phyloP scores from a whole-genome alignment of 2,888 invertebrate genomes.

The Autographa gamma region DNA sequence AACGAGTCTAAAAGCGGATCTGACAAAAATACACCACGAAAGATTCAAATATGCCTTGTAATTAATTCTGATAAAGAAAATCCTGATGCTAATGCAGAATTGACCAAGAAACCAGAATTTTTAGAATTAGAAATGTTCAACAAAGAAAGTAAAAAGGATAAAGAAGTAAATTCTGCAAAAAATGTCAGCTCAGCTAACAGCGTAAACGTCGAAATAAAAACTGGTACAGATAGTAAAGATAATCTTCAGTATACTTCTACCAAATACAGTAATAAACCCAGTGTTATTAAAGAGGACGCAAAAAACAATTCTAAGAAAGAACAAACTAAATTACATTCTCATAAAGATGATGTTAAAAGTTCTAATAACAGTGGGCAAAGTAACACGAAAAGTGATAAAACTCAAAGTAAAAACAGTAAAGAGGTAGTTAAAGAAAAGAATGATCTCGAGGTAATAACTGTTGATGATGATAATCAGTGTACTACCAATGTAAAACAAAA shows the following conservation, averaged over 20 bases:
- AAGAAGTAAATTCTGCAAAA: background rate
- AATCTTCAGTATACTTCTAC: background rate
- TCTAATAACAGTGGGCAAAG: background rate
- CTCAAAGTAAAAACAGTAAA: background rate
- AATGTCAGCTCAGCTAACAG: background rate
- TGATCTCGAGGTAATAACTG: constrained; percentile 7
- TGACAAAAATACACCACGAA: constrained; percentile 64
- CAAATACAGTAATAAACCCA: constrained; percentile 9
- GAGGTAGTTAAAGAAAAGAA: background rate
- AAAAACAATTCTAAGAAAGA: background rate
- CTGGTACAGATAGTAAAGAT: background rate
- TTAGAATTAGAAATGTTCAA: constrained; percentile 75
- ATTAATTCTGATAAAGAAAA: constrained; percentile 66
- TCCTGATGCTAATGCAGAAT: constrained; percentile 35
- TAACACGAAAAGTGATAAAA: background rate
- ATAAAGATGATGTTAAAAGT: background rate
- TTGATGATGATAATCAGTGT: constrained; percentile 7
- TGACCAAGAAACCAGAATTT: constrained; percentile 49
- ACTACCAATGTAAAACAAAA: background rate
- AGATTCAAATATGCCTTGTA: constrained; percentile 60
- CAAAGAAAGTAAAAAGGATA: constrained; percentile 28
- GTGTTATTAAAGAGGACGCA: constrained; percentile 24
- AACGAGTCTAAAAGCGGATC: constrained; percentile 45
- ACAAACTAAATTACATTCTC: background rate
- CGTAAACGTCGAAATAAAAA: background rate